phyloP scores from a whole-genome alignment of 2,113 vertebrate species.

The Phylloscopus trochiloides region DNA sequence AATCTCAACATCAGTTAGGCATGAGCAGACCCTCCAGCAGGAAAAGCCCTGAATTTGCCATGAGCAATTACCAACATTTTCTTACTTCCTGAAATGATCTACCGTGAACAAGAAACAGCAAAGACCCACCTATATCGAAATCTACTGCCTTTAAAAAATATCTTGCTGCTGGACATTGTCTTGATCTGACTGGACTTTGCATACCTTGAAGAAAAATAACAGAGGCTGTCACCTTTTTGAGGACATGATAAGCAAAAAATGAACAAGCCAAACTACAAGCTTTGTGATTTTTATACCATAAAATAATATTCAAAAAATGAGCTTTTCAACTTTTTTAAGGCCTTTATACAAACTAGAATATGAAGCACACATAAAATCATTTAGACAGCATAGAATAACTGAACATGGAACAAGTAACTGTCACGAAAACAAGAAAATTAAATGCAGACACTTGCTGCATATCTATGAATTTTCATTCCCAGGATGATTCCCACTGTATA shows the following conservation, averaged over 20 bases:
- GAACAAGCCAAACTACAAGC: neutral
- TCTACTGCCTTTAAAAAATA: constrained; percentile 98
- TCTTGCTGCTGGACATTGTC: constrained; percentile 96
- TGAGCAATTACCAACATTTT: neutral
- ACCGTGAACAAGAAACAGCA: neutral
- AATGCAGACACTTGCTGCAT: neutral
- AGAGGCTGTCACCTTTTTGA: neutral
- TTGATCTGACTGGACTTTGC: constrained; percentile 99
- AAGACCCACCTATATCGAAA: constrained; percentile 91
- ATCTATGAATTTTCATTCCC: neutral
- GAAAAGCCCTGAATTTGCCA: neutral
- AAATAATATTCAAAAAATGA: neutral
- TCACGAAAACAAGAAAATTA: neutral
- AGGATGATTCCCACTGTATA: neutral
- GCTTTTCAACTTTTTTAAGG: neutral
- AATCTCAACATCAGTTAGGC: neutral
- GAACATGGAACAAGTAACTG: neutral
- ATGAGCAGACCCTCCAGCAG: neutral
- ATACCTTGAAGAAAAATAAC: constrained; percentile 80
- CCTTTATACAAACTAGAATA: neutral
- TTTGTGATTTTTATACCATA: neutral
- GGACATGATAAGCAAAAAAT: neutral
- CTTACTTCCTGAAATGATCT: neutral
- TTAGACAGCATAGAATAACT: neutral
- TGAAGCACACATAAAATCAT: neutral